Base-by-base conservation (phyloP, 2,113 vertebrate genomes). In the Gila orcuttii region DNA sequence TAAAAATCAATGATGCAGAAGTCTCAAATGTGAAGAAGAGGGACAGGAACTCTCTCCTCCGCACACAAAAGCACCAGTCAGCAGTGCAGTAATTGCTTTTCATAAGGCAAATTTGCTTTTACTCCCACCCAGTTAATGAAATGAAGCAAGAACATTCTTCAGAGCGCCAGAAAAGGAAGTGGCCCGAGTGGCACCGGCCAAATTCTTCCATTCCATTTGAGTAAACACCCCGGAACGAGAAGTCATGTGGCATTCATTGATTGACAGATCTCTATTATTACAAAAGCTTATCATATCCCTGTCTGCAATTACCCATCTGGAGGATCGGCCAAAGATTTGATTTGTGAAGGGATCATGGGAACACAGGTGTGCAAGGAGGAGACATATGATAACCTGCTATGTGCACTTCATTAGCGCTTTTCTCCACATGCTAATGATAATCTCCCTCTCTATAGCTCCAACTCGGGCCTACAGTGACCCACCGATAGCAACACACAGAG, bases 51-150 rank as follows among this genome's bases (percentile, higher is more conserved):
- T 42, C 52, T 50, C 31, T 79, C 75, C 47, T 28, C 75, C 19
- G 0, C 52, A 77, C 96, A 93, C 88, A 93, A 93, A 92, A 89
- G 96, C 95, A 94, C 95, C 95, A 96, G 96, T 97, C 96, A 97
- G 95, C 95, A 92, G 95, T 93, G 93, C 94, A 95, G 95, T 98
- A 98, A 98, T 99, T 99, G 97, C 97, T 98, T 98, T 98, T 96
- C 95, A 97, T 95, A 97, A 95, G 94, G 94, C 95, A 98, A 98
- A 98, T 99, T 98, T 99, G 96, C 96, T 97, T 97, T 97, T 97
- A 97, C 96, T 96, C 96, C 96, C 95, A 94, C 93, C 88, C 91
- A 95, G 95, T 95, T 97, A 98, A 98, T 98, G 97, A 97, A 97
- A 97, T 96, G 96, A 97, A 96, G 96, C 94, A 94, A 93, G 96